Conservation (phyloP, 2,888 invertebrate genomes). For the Perizoma flavofasciatum region DNA sequence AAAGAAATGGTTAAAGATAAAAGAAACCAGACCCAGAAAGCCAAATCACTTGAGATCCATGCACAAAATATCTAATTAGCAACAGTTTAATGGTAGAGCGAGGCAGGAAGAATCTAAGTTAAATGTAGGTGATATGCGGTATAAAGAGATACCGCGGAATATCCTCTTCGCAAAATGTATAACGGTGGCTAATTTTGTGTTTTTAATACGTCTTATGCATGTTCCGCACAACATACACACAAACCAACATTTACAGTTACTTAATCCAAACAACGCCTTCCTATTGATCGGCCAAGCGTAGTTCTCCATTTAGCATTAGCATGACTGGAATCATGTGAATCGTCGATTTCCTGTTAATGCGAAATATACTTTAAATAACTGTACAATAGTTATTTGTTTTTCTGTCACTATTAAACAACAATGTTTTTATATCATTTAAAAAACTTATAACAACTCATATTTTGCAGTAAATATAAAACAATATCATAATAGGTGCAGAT, state of each 20-base stretch:
- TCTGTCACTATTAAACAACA: no score
- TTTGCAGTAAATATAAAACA: no score
- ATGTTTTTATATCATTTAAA: no score
- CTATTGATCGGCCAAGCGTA: slow-evolving; percentile 32
- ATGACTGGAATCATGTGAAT: slow-evolving; percentile 36
- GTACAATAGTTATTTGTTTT: not conserved
- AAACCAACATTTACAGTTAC: slow-evolving; percentile 14
- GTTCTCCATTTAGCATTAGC: slow-evolving; percentile 35
- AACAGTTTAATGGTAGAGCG: no score
- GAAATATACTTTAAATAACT: slow-evolving; percentile 1
- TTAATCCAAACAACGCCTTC: slow-evolving; percentile 26
- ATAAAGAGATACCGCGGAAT: no score
- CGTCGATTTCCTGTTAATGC: slow-evolving; percentile 36
- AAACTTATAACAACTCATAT: no score
- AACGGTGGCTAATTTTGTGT: no score
- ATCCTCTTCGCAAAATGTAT: no score
- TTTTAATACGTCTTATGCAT: not conserved
- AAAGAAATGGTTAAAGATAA: not conserved
- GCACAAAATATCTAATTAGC: not conserved
- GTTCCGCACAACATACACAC: not conserved
- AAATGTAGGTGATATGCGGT: no score
- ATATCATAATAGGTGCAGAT: no score
- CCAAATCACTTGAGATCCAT: not conserved
- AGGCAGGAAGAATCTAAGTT: no score
- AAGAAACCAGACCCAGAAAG: not conserved